These are phyloP conservation scores for Andrena bucephala DNA, from an alignment of 2,888 invertebrate genomes.

Conservation along the genomic window DNA sequence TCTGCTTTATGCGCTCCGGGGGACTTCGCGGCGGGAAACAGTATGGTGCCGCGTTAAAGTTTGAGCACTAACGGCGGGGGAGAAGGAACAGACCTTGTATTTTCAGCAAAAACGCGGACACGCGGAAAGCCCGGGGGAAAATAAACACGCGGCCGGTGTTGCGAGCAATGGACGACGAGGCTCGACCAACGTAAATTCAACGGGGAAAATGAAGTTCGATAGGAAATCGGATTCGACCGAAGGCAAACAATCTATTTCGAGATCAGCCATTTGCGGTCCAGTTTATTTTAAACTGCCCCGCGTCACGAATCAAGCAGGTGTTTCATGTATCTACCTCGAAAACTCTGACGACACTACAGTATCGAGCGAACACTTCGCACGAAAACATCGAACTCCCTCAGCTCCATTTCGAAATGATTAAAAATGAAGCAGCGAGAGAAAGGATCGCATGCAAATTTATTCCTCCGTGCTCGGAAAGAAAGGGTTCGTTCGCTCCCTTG, in stretches of 20 bases:
- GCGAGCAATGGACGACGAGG: not conserved
- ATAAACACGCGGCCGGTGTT: conserved; percentile 1
- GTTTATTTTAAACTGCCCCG: not conserved
- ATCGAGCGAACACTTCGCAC: too few relatives aligned
- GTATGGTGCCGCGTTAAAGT: not conserved
- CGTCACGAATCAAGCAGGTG: too few relatives aligned
- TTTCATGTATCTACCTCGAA: too few relatives aligned
- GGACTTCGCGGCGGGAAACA: not conserved
- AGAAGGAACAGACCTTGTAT: conserved; percentile 10
- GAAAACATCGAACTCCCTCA: too few relatives aligned
- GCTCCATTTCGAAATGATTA: not conserved
- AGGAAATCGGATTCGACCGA: not conserved
- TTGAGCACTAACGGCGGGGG: conserved; percentile 2
- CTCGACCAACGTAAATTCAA: not conserved
- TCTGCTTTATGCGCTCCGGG: conserved; percentile 5
- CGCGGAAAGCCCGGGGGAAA: not conserved
- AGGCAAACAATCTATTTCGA: conserved; percentile 15
- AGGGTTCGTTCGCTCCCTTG: not conserved
- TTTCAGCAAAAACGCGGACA: conserved; percentile 10
- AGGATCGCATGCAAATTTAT: not conserved
- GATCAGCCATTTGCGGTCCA: not conserved
- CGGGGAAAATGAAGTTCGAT: conserved; percentile 3
- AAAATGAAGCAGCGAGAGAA: not conserved
- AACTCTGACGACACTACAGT: too few relatives aligned
- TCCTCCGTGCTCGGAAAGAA: not conserved